A percentile compares a stretch with the other conserved stretches of the same genome.
Evolutionary conservation across 2,113 vertebrate species (phyloP).

Genomic region (Lagopus leucura): DNA sequence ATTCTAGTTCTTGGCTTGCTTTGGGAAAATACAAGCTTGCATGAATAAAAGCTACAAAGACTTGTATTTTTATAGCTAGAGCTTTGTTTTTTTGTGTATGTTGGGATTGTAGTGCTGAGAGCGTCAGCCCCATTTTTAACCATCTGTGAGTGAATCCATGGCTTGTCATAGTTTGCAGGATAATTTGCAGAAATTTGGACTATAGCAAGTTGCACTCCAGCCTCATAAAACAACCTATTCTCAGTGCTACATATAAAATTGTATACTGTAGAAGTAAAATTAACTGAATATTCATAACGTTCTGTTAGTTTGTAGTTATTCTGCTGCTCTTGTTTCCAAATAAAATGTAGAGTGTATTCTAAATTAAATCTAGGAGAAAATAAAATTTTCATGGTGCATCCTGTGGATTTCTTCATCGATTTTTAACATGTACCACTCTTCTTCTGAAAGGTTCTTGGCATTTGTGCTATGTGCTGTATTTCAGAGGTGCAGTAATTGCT

Average conservation of each 20-base stretch:
- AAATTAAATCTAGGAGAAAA: slow-evolving; percentile 72
- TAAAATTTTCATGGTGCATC: slow-evolving; percentile 65
- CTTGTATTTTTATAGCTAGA: neutral
- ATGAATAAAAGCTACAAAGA: slow-evolving; percentile 9
- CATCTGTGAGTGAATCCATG: slow-evolving; percentile 46
- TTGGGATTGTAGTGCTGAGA: slow-evolving; percentile 12
- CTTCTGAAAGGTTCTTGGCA: slow-evolving; percentile 12
- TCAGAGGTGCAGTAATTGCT: slow-evolving; percentile 25
- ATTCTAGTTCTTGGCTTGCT: slow-evolving; percentile 39
- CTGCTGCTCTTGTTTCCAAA: slow-evolving; percentile 72
- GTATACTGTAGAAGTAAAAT: slow-evolving; percentile 75
- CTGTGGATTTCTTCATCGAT: slow-evolving; percentile 54
- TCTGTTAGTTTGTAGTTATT: slow-evolving; percentile 77
- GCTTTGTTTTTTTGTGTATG: neutral
- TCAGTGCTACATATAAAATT: slow-evolving; percentile 71
- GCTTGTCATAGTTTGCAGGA: slow-evolving; percentile 49
- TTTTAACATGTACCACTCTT: slow-evolving; percentile 18
- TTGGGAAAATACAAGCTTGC: slow-evolving; percentile 20
- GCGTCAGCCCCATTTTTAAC: slow-evolving; percentile 58
- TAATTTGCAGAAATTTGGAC: slow-evolving; percentile 70
- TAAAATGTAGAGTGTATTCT: slow-evolving; percentile 73
- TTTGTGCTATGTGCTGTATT: slow-evolving; percentile 26
- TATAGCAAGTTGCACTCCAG: slow-evolving; percentile 65
- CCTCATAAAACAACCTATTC: slow-evolving; percentile 71
- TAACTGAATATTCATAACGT: slow-evolving; percentile 83